These are phyloP conservation scores for Pachyseris speciosa DNA, from an alignment of 64 coral and sea anemone species.

Conservation along the genomic window DNA sequence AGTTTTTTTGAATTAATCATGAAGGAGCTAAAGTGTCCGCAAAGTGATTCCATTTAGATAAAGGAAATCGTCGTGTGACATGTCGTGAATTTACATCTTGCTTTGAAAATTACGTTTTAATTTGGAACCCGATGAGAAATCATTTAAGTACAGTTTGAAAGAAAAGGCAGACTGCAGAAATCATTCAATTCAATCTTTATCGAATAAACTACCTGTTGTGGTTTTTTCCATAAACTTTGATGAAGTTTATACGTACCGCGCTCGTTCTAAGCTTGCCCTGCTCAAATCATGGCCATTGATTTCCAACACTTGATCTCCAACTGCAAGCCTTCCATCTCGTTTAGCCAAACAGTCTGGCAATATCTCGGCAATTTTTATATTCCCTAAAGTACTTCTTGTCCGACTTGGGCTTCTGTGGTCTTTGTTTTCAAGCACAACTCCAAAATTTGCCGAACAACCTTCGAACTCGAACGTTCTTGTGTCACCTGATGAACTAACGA, in stretches of 20 bases:
- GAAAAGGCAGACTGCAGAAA: not conserved
- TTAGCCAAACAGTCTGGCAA: constrained; percentile 7
- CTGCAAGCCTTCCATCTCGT: constrained; percentile 52
- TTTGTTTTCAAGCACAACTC: constrained; percentile 42
- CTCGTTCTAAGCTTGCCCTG: constrained; percentile 54
- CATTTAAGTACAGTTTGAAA: not conserved
- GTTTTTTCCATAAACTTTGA: constrained; percentile 13
- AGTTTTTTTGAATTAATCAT: not conserved
- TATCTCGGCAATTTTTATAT: constrained; percentile 55
- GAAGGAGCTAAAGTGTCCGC: not conserved
- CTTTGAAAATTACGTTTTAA: not conserved
- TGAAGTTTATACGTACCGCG: constrained; percentile 33
- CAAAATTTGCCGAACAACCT: constrained; percentile 66
- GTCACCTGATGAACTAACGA: not conserved
- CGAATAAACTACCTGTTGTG: constrained; percentile 3
- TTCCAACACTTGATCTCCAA: constrained; percentile 64
- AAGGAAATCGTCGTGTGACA: not conserved
- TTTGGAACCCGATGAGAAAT: not conserved
- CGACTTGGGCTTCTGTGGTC: not conserved
- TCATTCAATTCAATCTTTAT: not conserved
- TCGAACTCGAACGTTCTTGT: constrained; percentile 59
- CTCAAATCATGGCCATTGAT: constrained; percentile 70
- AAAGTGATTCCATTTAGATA: not conserved
- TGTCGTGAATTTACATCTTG: not conserved
- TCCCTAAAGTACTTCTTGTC: constrained; percentile 31